Evolutionary conservation across 2,797 vertebrate genomes (phyloP).

Genomic region (Rhinoraja longicauda): DNA sequence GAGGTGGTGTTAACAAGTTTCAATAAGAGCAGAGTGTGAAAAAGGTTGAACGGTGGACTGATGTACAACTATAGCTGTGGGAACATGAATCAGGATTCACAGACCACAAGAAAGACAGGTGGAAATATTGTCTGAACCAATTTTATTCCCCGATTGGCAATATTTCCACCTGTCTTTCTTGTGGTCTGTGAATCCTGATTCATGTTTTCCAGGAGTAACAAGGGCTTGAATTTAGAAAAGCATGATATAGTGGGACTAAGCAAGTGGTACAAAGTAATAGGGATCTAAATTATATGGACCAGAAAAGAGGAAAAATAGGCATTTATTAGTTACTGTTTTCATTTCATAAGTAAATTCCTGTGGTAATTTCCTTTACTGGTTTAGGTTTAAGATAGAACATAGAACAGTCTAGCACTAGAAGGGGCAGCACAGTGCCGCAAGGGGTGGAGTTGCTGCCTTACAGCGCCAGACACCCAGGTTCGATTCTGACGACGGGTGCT

Average conservation of each 20-base stretch:
- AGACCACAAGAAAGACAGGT: not conserved
- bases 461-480: too few relatives aligned
- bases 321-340: not conserved
- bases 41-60: not conserved
- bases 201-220: not conserved
- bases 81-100: not conserved
- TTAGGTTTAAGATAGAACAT: too few relatives aligned
- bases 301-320: not conserved
- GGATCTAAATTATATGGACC: not conserved
- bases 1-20: conserved; percentile 7
- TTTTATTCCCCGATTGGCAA: too few relatives aligned
- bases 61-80: not conserved
- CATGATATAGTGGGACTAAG: not conserved
- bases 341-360: not conserved
- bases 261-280: not conserved
- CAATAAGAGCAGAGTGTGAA: not conserved
- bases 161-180: not conserved
- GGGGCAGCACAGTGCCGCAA: too few relatives aligned
- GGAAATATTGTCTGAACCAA: too few relatives aligned
- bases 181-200: not conserved
- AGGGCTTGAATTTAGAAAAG: too few relatives aligned
- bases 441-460: too few relatives aligned
- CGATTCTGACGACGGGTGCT: too few relatives aligned
- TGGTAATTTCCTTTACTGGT: not conserved
- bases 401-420: too few relatives aligned